Percentiles rank a stretch among this genome's conserved stretches.
These are phyloP conservation scores for Dasypolia templi DNA, from an alignment of 2,888 invertebrate species.

Conservation along the genomic window DNA sequence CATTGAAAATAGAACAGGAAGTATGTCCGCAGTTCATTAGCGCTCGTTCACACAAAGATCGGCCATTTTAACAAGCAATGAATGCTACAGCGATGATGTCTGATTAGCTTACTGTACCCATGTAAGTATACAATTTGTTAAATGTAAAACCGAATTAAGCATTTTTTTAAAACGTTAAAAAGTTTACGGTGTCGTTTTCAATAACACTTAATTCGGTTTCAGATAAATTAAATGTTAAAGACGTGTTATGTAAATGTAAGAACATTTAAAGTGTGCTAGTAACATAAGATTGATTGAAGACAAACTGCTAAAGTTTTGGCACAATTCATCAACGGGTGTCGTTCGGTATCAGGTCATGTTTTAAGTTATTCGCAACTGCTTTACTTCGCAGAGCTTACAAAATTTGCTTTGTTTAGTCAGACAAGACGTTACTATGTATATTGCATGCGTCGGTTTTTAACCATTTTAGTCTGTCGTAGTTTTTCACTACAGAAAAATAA, in stretches of 20 bases:
- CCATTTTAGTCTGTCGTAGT: too few species aligned
- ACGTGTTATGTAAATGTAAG: background rate
- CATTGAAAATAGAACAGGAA: slow-evolving; percentile 6
- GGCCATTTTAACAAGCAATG: slow-evolving; percentile 11
- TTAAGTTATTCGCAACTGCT: background rate
- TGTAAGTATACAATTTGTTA: background rate
- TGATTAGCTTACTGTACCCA: background rate
- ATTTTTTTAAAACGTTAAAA: background rate
- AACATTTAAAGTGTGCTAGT: background rate
- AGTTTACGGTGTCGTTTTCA: background rate
- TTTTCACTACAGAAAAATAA: too few species aligned
- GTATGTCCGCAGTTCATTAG: slow-evolving; percentile 12
- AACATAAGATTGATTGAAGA: background rate
- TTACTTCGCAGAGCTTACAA: too few species aligned
- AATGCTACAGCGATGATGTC: background rate
- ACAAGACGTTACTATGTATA: background rate
- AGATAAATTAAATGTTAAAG: background rate
- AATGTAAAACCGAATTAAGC: background rate
- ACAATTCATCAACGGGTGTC: background rate
- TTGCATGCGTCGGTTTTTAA: background rate
- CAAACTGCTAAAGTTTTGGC: background rate
- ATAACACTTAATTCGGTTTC: background rate
- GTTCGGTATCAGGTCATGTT: background rate
- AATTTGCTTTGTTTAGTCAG: background rate
- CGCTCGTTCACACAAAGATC: slow-evolving; percentile 10